phyloP scores from a whole-genome alignment of 2,888 invertebrate species.

The Tryphoninae sp. region DNA sequence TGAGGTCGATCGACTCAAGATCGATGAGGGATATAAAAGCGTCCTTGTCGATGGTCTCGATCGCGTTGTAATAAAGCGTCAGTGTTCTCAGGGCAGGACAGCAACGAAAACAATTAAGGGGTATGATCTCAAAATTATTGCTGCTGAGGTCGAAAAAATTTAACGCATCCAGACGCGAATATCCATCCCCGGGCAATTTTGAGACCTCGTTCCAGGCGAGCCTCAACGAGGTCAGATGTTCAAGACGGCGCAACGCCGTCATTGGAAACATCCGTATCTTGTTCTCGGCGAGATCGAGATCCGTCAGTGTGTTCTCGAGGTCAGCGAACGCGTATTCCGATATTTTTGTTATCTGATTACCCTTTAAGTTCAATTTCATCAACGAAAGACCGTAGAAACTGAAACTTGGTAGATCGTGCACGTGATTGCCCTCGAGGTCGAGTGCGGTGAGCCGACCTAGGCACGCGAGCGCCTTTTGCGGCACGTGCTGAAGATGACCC shows the following conservation, averaged over 20 bases:
- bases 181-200: conserved; percentile 87
- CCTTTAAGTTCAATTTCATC: conserved; percentile 91
- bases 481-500: conserved; percentile 88
- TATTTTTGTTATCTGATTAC: conserved; percentile 90
- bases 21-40: conserved; percentile 89
- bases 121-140: conserved; percentile 90
- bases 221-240: conserved; percentile 87
- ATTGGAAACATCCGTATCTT: conserved; percentile 92
- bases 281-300: conserved; percentile 94
- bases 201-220: conserved; percentile 85
- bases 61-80: conserved; percentile 92
- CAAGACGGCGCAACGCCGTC: conserved; percentile 89
- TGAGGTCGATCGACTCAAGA: conserved; percentile 92
- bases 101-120: conserved; percentile 89
- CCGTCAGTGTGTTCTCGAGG: conserved; percentile 89
- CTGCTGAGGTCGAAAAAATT: conserved; percentile 92
- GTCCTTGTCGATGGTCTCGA: conserved; percentile 89
- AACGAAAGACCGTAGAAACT: conserved; percentile 94
- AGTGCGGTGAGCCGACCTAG: conserved; percentile 88
- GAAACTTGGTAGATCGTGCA: conserved; percentile 91
- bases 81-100: conserved; percentile 91
- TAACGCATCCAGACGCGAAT: conserved; percentile 87
- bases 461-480: conserved; percentile 89
- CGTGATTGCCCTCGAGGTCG: conserved; percentile 92
- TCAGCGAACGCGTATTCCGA: conserved; percentile 93